These are phyloP conservation scores for Sarcophilus harrisii DNA, from an alignment of 2,797 vertebrate genomes.

Conservation along the genomic window DNA sequence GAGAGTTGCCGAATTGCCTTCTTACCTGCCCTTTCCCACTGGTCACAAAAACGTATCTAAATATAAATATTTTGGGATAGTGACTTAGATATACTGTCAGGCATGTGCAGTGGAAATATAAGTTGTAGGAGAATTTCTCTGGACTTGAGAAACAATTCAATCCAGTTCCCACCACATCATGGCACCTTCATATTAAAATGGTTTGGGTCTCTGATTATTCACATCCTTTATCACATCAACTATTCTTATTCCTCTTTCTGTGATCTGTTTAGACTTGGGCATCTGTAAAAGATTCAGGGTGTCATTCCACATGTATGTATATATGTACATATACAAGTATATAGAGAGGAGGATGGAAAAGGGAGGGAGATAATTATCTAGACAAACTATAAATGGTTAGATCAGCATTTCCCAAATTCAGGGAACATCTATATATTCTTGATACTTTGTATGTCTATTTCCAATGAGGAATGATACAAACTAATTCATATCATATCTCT, in stretches of 20 bases:
- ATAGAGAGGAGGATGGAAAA: not conserved
- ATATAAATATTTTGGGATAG: not conserved
- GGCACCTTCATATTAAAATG: not conserved
- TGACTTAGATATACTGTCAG: not conserved
- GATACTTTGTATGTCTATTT: not conserved
- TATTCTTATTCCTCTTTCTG: rapidly evolving
- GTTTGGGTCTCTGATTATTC: not conserved
- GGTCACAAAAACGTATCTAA: rapidly evolving
- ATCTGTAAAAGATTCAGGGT: not conserved
- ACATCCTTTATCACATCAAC: not conserved
- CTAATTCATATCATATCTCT: not conserved
- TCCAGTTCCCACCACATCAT: not conserved
- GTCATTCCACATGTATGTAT: not conserved
- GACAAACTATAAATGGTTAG: not conserved
- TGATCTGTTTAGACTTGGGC: not conserved
- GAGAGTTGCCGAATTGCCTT: not conserved
- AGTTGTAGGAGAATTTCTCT: not conserved
- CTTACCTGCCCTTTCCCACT: rapidly evolving
- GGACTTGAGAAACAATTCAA: not conserved
- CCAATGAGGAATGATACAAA: not conserved
- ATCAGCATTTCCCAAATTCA: too few relatives aligned
- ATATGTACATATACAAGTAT: not conserved
- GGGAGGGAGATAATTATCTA: not conserved
- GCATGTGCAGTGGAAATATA: not conserved
- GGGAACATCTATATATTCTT: not conserved